phyloP scores from a whole-genome alignment of 2,888 invertebrate genomes.

The Macrosoma leucophasiata region DNA sequence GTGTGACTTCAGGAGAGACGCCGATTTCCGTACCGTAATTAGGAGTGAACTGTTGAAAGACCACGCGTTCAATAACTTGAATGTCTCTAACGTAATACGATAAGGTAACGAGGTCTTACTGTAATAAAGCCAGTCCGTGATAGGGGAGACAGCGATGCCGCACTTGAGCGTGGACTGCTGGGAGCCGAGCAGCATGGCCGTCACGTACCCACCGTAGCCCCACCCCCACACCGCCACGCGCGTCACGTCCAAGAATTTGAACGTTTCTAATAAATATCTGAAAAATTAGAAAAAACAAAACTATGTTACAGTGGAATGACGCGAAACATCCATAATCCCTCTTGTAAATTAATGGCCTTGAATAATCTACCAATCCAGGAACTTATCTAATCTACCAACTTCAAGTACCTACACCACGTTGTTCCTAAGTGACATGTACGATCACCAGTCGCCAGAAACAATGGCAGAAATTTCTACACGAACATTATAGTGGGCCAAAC shows the following conservation, averaged over 20 bases:
- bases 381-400: no score
- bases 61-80: no score
- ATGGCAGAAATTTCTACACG: no score
- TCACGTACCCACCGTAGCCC: slow-evolving; percentile 97
- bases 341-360: no score
- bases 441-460: slow-evolving; percentile 92
- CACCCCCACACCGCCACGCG: slow-evolving; percentile 97
- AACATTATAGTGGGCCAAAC: no score
- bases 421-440: slow-evolving; percentile 93
- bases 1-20: no score
- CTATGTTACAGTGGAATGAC: no score
- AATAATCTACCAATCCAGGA: no score
- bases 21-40: no score
- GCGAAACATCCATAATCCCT: no score
- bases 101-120: slow-evolving; percentile 78
- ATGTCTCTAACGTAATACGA: no score
- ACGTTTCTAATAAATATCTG: slow-evolving; percentile 86
- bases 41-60: no score
- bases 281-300: slow-evolving; percentile 18
- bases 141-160: slow-evolving; percentile 95
- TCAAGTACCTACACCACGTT: slow-evolving; percentile 95
- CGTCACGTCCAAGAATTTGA: slow-evolving; percentile 89
- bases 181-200: slow-evolving; percentile 91
- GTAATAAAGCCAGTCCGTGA: slow-evolving; percentile 96
- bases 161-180: slow-evolving; percentile 93